Percentiles rank a stretch among this genome's conserved stretches.
phyloP scores from a whole-genome alignment of 2,888 invertebrate species.

The Sclerodermus sp. region DNA sequence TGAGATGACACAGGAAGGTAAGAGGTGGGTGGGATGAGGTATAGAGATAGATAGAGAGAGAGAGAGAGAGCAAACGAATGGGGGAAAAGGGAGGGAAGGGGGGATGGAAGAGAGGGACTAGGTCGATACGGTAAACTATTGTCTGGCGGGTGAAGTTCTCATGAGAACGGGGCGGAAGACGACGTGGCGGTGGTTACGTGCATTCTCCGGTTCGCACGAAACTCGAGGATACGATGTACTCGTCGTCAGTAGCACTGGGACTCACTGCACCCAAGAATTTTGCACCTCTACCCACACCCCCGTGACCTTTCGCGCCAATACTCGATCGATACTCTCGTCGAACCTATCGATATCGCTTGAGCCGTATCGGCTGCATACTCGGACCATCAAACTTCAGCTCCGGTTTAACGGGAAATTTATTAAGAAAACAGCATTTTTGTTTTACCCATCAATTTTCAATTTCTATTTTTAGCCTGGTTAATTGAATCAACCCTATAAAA shows the following conservation, averaged over 20 bases:
- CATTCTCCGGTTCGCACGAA: slow-evolving; percentile 23
- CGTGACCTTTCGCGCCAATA: slow-evolving; percentile 10
- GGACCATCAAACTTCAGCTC: no score
- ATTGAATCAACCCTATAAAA: no score
- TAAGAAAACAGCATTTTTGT: no score
- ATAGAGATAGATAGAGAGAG: slow-evolving; percentile 1
- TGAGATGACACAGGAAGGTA: slow-evolving; percentile 2
- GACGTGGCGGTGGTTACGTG: slow-evolving; percentile 32
- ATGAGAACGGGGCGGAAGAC: slow-evolving; percentile 40
- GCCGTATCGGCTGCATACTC: no score
- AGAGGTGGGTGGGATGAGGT: slow-evolving; percentile 3
- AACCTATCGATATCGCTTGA: neutral
- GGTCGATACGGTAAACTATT: slow-evolving; percentile 53
- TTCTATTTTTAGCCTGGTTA: no score
- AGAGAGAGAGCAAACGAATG: slow-evolving; percentile 1
- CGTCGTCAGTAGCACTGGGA: neutral
- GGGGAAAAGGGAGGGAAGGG: neutral
- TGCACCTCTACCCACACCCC: slow-evolving; percentile 13
- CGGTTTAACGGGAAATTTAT: no score
- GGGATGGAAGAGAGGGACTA: slow-evolving; percentile 27
- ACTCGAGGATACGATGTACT: slow-evolving; percentile 16
- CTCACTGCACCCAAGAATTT: slow-evolving; percentile 10
- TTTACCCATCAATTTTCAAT: no score
- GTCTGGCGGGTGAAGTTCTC: slow-evolving; percentile 46
- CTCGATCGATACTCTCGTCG: slow-evolving; percentile 22